A percentile compares a stretch with the other conserved stretches of the same genome.
phyloP scores from a whole-genome alignment of 1,140 invertebrate genomes.

The Penaeus indicus region DNA sequence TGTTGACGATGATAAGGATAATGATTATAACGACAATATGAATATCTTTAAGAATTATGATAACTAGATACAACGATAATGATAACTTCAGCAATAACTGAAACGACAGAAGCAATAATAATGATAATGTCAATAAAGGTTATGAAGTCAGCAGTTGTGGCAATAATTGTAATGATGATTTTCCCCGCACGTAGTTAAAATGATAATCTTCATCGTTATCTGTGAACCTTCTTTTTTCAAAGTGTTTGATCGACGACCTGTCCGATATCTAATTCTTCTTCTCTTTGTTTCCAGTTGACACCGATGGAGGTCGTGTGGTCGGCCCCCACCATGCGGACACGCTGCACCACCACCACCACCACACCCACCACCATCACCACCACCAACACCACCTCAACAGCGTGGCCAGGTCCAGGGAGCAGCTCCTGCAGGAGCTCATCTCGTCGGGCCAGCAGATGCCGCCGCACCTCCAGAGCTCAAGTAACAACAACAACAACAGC shows the following conservation, averaged over 20 bases:
- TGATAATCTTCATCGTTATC: neutral
- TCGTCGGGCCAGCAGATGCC: conserved; percentile 26
- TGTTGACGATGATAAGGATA: too few species aligned
- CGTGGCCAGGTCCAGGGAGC: conserved; percentile 46
- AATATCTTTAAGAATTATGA: too few species aligned
- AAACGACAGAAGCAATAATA: too few species aligned
- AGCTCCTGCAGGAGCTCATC: conserved; percentile 54
- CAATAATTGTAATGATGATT: neutral
- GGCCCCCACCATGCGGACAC: conserved; percentile 21
- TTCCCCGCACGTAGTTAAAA: neutral
- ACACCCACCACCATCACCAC: conserved; percentile 45
- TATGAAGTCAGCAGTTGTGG: too few species aligned
- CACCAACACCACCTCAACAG: conserved; percentile 40
- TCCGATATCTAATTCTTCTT: neutral
- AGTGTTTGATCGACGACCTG: neutral
- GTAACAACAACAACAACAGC: conserved; percentile 25
- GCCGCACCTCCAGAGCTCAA: conserved; percentile 34
- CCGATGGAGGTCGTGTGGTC: conserved; percentile 54
- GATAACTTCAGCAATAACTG: too few species aligned
- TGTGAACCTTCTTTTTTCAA: neutral
- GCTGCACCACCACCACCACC: conserved; percentile 44
- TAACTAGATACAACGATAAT: too few species aligned
- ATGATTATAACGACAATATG: too few species aligned
- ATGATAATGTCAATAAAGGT: too few species aligned
- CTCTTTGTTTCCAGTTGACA: conserved; percentile 49